Evolutionary conservation across 1,140 invertebrate genomes (phyloP), one percentile per base, ranked within the genome.

Genomic region (Ctenoplectra terminalis): DNA sequence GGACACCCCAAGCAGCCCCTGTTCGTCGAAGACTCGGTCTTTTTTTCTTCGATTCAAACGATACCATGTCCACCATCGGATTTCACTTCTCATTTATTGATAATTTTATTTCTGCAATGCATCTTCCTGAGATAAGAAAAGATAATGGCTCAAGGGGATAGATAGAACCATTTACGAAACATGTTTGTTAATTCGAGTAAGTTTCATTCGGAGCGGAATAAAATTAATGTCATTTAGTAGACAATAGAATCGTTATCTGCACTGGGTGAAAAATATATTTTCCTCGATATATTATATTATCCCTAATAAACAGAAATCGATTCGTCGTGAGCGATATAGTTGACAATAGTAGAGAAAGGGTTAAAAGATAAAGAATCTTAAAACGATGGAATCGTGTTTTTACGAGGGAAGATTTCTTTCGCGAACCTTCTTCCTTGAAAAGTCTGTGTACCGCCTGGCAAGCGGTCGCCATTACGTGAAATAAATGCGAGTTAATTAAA

Each of bases 401-500:
- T n/a, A n/a, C n/a, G n/a, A n/a, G n/a, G n/a, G n/a, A n/a, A n/a
- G n/a, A 37, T 20, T 80, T 73, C 77, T 80, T 80, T 80, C 69
- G 26, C 23, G 9, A 43, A 11, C 52, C 43, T 43, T n/a, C 48
- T 69, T 43, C 56, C 26, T 3, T 56, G 75, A 64, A 70, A 70
- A 78, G 31, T 67, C 17, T 76, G 37, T 71, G 80, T 71, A 64
- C 81, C 23, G 52, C n/a, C 20, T 81, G 63, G 61, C 80, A 60
- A 79, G 89, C 88, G 87, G 88, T 89, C 89, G 87, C 91, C 91
- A 92, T 92, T 93, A 93, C 92, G 91, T 87, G 91, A 92, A 92
- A 93, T 93, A 91, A 93, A 93, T 93, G 90, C 92, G 91, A 92
- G 90, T 93, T 93, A 92, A 93, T 93, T 93, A 92, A 93, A 93